Evolutionary conservation across 37 sponge, comb jelly and placozoan genomes (phyloP).

Genomic region (Ephydatia muelleri): DNA sequence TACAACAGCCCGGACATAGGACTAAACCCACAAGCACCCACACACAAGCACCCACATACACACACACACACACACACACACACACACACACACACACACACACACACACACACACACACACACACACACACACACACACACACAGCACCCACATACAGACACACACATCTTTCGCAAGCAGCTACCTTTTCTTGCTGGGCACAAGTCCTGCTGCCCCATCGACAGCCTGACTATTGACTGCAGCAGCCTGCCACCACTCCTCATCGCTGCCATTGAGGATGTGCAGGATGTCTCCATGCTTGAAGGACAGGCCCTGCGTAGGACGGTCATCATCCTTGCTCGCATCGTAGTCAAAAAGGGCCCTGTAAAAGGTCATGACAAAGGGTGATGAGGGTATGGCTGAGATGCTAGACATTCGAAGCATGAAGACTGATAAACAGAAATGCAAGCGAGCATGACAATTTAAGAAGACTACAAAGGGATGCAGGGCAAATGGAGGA

Average conservation of each 20-base stretch:
- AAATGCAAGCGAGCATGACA: too few relatives aligned
- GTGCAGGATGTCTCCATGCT: constrained; percentile 94
- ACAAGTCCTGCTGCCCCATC: constrained; percentile 89
- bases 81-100: constrained; percentile 16
- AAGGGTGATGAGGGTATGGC: background rate
- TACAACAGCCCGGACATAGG: background rate
- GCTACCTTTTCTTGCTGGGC: constrained; percentile 93
- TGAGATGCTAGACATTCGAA: too few relatives aligned
- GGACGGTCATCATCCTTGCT: constrained; percentile 82
- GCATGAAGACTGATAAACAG: too few relatives aligned
- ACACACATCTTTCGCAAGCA: background rate
- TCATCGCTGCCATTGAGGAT: constrained; percentile 93
- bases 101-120: constrained; percentile 20
- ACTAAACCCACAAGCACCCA: background rate
- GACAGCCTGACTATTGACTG: constrained; percentile 73
- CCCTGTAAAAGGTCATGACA: constrained; percentile 60
- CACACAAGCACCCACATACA: background rate
- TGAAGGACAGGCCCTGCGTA: constrained; percentile 84
- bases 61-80: background rate
- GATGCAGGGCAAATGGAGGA: background rate
- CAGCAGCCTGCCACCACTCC: constrained; percentile 99
- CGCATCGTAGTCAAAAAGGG: constrained; percentile 89
- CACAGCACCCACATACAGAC: background rate
- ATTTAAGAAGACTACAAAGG: too few relatives aligned
- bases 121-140: constrained; percentile 8